Base-by-base conservation (phyloP, 1,140 invertebrate genomes). In the Diorhabda sublineata region DNA sequence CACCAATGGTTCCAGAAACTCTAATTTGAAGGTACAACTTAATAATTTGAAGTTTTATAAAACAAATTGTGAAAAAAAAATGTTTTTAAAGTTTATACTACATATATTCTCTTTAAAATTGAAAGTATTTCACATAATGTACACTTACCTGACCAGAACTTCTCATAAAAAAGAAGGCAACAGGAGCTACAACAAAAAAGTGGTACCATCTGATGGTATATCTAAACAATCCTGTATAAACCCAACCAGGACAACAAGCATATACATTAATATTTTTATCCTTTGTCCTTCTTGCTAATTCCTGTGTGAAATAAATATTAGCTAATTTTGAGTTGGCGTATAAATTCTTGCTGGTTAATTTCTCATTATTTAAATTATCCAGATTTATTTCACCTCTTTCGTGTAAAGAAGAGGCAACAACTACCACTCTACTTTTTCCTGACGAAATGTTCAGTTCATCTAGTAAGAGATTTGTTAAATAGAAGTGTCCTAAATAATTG, bases 311-410 rank as follows among this genome's bases (percentile, higher is more conserved):
- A 72, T 92, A 89, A 3, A 85, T 84, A 77, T 93, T 92, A 70
- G 90, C 91, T 58, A 94, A 81, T 81, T 95, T 95, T 0, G 91
- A 92, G 77, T 92, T 92, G 65, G 84, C 85, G 78, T 97, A 97
- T 2, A 86, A 87, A 45, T 88, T 86, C 74, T 81, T 71, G 75
- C 84, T 69, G 74, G 81, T 65, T 73, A 78, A 78, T 69, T 81
- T 68, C 81, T 75, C 74, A 84, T 87, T 82, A 76, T 92, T 90
- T 2, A 92, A 78, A 74, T 90, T 87, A 47, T 89, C 84, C 78
- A 95, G 90, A 77, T 95, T 85, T 61, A 96, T 87, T 56, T 81
- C 76, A 3, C 91, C 92, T 68, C 79, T 81, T 66, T 80, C 56
- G 73, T 86, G 85, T 26, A 87, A 73, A 5, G 80, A 76, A 3